phyloP scores from a whole-genome alignment of 2,888 invertebrate genomes.

The Metopia argyrocephala region DNA sequence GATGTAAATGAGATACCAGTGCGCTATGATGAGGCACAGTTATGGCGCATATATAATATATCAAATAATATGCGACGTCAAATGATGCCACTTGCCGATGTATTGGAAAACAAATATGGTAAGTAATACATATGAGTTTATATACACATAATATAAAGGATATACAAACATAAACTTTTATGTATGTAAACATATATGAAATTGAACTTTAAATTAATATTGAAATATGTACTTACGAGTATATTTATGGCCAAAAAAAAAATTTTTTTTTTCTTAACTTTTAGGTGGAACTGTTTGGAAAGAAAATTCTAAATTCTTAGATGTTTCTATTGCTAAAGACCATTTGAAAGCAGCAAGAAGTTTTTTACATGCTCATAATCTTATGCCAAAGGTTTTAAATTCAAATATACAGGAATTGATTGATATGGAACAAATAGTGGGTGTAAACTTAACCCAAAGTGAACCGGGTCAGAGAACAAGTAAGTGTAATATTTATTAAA shows the following conservation, averaged over 20 bases:
- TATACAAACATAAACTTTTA: not conserved
- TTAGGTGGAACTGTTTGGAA: conserved; percentile 76
- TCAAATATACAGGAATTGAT: conserved; percentile 88
- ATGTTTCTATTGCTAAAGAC: conserved; percentile 84
- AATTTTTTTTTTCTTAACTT: conserved; percentile 26
- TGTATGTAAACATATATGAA: not conserved
- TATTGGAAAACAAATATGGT: conserved; percentile 74
- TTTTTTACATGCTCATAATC: conserved; percentile 82
- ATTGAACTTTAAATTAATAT: conserved; percentile 27
- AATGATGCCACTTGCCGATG: conserved; percentile 68
- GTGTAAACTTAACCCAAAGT: conserved; percentile 76
- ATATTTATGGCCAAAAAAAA: not conserved
- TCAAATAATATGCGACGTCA: conserved; percentile 68
- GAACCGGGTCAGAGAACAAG: conserved; percentile 79
- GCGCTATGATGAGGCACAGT: conserved; percentile 73
- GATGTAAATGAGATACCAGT: conserved; percentile 72
- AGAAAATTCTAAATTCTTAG: conserved; percentile 79
- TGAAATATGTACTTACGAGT: not conserved
- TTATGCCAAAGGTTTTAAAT: conserved; percentile 84
- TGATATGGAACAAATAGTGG: conserved; percentile 83
- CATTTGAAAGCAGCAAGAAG: conserved; percentile 82
- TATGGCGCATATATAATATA: conserved; percentile 76
- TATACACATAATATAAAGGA: not conserved
- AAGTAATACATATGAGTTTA: conserved; percentile 16
- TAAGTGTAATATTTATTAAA: conserved; percentile 66